Base-by-base conservation (phyloP, 2,113 vertebrate species). In the Rhea pennata region DNA sequence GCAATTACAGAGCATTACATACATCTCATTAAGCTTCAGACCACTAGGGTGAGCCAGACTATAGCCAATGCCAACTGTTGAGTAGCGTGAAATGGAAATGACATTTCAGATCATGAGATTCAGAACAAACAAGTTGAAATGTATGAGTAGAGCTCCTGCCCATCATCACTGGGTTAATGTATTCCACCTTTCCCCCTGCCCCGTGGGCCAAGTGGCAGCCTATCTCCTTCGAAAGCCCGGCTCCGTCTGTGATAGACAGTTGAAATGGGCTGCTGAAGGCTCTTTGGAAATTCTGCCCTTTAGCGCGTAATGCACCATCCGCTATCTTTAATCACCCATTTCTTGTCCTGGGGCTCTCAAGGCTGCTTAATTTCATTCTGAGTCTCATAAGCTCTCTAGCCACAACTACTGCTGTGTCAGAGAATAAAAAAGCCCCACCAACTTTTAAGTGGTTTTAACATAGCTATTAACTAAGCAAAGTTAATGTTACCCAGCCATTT, bases 1-100 rank as follows among this genome's bases (percentile, higher is more conserved):
- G 54, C 39, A 77, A 83, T 93, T 80, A 51, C 29, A 64, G 83
- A 62, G 73, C 36, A 26, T 77, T 46, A 36, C 6, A 33, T 20
- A 26, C 40, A 85, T 77, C 84, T 84, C 87, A 72, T 85, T 74
- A 71, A 85, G 51, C 64, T 77, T 89, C 85, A 93, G 50, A 81
- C 96, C 96, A 83, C 96, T 96, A 97, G 95, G 88, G 96, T 92
- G 96, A 95, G 92, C 96, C 95, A 96, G 87, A 96, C 92, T 72
- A 96, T 96, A 95, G 87, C 48, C 94, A 90, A 95, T 65, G 91
- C 82, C 87, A 67, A 6, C 77, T 40, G 2, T 4, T n/a, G 23
- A 15, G 40, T 66, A 10, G 53, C 2, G 5, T 19, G 36, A 39
- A 87, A 80, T 15, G 71, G 87, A 75, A 85, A 11, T 7, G 15